Conservation (phyloP, 2,797 vertebrate genomes). For the Clangula hyemalis region DNA sequence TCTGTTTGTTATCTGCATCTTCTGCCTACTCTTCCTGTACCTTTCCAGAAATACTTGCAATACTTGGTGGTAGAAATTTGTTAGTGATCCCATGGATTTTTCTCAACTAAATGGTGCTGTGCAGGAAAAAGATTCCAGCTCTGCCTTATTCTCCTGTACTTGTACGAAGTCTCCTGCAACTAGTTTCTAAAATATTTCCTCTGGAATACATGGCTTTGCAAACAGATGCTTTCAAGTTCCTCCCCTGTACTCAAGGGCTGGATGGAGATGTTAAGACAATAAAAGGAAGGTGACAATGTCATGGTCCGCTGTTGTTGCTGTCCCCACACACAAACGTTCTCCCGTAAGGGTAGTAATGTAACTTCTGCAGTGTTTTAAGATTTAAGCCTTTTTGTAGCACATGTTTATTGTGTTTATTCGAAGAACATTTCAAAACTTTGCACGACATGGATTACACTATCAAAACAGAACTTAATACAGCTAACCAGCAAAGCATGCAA, state of each 20-base stretch:
- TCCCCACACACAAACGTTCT: background rate
- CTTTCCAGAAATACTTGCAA: conserved; percentile 41
- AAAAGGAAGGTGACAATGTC: conserved; percentile 60
- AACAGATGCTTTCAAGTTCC: conserved; percentile 37
- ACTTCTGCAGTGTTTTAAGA: background rate
- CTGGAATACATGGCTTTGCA: conserved; percentile 52
- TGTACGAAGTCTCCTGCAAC: conserved; percentile 30
- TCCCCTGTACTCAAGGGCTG: conserved; percentile 36
- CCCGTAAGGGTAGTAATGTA: background rate
- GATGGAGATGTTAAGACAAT: conserved; percentile 34
- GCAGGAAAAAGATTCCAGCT: conserved; percentile 29
- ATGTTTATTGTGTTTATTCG: conserved; percentile 52
- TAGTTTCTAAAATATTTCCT: conserved; percentile 50
- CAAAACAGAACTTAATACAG: background rate
- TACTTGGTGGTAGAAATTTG: conserved; percentile 41
- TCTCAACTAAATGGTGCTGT: conserved; percentile 61
- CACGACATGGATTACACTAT: conserved; percentile 16
- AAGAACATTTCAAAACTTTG: background rate
- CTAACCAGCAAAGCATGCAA: conserved; percentile 52
- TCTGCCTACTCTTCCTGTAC: conserved; percentile 52
- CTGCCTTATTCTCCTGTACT: conserved; percentile 43
- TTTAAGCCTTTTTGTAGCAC: background rate
- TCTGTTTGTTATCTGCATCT: conserved; percentile 62
- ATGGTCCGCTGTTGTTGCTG: conserved; percentile 47
- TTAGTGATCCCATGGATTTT: conserved; percentile 51